A percentile compares a stretch with the other conserved stretches of the same genome.
phyloP scores from a whole-genome alignment of 2,888 invertebrate species.

The Phyto melanocephala region DNA sequence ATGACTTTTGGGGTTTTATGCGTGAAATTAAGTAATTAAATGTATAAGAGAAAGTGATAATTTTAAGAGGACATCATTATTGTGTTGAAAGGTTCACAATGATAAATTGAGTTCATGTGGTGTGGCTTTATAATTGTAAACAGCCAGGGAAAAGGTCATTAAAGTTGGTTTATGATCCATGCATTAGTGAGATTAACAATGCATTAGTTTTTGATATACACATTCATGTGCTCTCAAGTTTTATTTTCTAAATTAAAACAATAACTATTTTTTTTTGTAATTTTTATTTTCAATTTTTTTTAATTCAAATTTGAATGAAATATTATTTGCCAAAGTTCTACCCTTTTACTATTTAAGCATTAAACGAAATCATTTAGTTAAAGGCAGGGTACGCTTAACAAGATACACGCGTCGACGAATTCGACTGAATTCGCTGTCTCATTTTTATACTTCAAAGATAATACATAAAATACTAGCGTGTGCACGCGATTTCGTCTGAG shows the following conservation, averaged over 20 bases:
- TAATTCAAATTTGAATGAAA: neutral
- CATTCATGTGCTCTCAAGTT: neutral
- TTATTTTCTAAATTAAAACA: neutral
- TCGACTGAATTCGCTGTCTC: too few relatives aligned
- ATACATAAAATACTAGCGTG: too few relatives aligned
- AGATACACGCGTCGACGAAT: too few relatives aligned
- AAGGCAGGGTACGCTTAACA: too few relatives aligned
- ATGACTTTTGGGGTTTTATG: slow-evolving; percentile 68
- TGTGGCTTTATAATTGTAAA: neutral
- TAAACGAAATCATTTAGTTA: neutral
- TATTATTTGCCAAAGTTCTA: neutral
- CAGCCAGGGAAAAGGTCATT: slow-evolving; percentile 22
- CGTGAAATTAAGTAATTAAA: slow-evolving; percentile 77
- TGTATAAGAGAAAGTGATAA: slow-evolving; percentile 23
- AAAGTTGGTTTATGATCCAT: neutral
- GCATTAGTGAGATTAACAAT: neutral
- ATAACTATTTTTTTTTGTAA: neutral
- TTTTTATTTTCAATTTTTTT: slow-evolving; percentile 11
- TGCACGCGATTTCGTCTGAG: too few relatives aligned
- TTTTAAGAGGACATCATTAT: neutral
- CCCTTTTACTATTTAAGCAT: neutral
- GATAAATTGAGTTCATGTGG: slow-evolving; percentile 12
- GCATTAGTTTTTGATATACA: neutral
- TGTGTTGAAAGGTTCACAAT: slow-evolving; percentile 13
- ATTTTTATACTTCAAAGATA: too few relatives aligned